Evolutionary conservation across 2,113 vertebrate genomes (phyloP).

Genomic region (Murina feae): DNA sequence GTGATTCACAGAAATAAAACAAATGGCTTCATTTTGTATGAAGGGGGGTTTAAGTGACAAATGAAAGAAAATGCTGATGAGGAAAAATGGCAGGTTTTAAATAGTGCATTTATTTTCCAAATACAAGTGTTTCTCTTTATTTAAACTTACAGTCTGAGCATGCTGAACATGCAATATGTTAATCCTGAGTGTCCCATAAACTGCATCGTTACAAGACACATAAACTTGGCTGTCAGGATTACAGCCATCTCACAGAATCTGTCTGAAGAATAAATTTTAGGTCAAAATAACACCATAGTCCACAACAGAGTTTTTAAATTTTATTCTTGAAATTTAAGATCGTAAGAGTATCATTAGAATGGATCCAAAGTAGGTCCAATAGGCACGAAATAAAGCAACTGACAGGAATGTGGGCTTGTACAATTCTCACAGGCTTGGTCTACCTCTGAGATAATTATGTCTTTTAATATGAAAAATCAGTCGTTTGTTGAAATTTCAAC

Average conservation of each 20-base stretch:
- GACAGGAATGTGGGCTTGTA: neutral
- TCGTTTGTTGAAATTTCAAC: neutral
- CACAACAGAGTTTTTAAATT: neutral
- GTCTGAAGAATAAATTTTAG: neutral
- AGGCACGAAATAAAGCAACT: neutral
- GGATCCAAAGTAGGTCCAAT: neutral
- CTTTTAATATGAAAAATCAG: neutral
- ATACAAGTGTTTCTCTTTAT: slow-evolving; percentile 18
- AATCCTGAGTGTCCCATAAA: neutral
- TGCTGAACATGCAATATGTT: neutral
- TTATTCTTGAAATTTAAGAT: slow-evolving; percentile 5
- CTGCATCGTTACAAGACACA: neutral
- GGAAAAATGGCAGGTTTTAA: slow-evolving; percentile 13
- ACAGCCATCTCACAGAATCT: neutral
- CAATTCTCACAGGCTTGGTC: neutral
- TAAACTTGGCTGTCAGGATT: neutral
- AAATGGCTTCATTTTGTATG: neutral
- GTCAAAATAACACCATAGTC: slow-evolving; percentile 5
- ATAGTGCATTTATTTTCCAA: slow-evolving; percentile 24
- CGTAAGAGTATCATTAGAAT: neutral
- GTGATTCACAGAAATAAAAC: slow-evolving; percentile 11
- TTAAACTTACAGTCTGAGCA: neutral
- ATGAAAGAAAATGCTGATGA: neutral
- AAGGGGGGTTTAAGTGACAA: neutral
- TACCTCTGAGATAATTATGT: neutral